Evolutionary conservation across 2,797 vertebrate genomes (phyloP), one percentile per base, ranked within the genome.

Genomic region (Diplodus sargus): DNA sequence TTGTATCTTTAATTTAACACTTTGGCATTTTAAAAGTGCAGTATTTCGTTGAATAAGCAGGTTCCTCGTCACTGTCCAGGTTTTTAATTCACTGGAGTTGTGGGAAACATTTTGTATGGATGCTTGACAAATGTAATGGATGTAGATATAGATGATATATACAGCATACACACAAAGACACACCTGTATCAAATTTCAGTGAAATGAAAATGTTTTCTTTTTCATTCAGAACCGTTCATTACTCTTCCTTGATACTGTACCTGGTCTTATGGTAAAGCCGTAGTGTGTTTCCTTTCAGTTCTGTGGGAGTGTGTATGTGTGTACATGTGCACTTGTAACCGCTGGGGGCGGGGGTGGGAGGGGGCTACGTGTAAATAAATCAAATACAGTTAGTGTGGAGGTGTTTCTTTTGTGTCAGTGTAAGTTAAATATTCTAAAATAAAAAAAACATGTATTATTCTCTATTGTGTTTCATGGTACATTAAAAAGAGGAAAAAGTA

Each of bases 381-480:
- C 82, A 93, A 91, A 93, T 93, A 94, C 88, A 90, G 88, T 92
- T 94, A 94, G 90, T 95, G 94, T 95, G 94, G 93, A 95, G 95
- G 95, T 95, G 97, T 97, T 97, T 95, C 97, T 96, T 95, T 94
- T 93, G 95, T 97, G 95, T 94, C 92, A 90, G 94, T 96, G 96
- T 96, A 96, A 96, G 93, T 95, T 95, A 89, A 93, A 96, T 97
- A 97, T 96, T 92, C 95, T 86, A 94, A 93, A 94, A 86, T 86
- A 83, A 85, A 93, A 89, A 86, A 89, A 73, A 90, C 80, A 78
- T 71, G 82, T 93, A 93, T 91, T 95, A 95, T 96, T 96, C 92
- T 95, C 92, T 95, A 95, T 96, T 87, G 95, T 97, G 97, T 97
- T 97, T 95, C 95, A 97, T 96, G 96, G 96, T 96, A 96, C 96